These are phyloP conservation scores for Caiman crocodilus DNA, from an alignment of 2,797 vertebrate genomes.

Conservation along the genomic window DNA sequence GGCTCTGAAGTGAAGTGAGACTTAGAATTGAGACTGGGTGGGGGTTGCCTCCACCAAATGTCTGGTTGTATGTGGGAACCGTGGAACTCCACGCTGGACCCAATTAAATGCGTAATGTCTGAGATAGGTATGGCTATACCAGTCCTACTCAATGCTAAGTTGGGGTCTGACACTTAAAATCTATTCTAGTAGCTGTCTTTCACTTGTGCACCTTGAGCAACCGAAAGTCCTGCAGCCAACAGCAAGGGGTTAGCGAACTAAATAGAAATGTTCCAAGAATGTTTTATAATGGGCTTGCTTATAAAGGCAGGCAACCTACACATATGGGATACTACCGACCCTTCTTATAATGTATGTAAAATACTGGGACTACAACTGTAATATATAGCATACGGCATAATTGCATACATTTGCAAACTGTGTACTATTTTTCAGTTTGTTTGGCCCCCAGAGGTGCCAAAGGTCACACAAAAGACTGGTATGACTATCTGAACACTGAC, in stretches of 20 bases:
- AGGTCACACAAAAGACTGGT: background rate
- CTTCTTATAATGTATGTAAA: background rate
- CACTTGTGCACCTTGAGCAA: background rate
- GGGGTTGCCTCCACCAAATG: too few relatives aligned
- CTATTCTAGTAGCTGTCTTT: background rate
- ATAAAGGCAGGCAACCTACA: background rate
- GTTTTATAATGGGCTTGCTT: background rate
- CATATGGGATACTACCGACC: background rate
- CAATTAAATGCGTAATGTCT: too few relatives aligned
- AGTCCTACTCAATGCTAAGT: too few relatives aligned
- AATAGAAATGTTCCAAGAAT: background rate
- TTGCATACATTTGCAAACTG: rapidly evolving
- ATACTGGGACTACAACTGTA: background rate
- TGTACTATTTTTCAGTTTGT: rapidly evolving
- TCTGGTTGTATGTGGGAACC: too few relatives aligned
- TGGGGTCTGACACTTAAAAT: background rate
- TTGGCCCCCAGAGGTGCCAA: rapidly evolving
- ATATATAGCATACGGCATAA: background rate
- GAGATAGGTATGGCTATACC: too few relatives aligned
- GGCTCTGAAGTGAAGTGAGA: too few relatives aligned
- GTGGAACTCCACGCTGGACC: too few relatives aligned
- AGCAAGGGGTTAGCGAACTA: background rate
- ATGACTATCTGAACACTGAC: background rate
- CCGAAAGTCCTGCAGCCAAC: background rate
- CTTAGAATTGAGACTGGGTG: too few relatives aligned